Conservation (phyloP, 2,113 vertebrate species). For the Neolamprologus hecqui region DNA sequence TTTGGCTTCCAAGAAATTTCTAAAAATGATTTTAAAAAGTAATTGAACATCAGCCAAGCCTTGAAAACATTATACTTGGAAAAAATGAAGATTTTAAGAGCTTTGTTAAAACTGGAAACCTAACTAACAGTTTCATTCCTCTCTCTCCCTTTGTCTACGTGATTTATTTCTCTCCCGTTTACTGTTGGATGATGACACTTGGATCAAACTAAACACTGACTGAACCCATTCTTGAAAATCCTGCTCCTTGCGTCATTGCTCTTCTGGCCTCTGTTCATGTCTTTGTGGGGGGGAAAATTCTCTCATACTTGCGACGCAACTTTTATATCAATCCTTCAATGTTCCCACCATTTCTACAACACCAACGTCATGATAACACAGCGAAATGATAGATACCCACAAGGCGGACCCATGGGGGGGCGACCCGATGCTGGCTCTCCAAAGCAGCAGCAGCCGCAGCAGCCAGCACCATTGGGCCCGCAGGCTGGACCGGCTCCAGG, state of each 20-base stretch:
- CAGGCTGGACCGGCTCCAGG: slow-evolving; percentile 80
- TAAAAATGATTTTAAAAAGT: background rate
- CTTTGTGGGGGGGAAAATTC: background rate
- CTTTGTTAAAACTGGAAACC: background rate
- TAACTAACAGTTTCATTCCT: slow-evolving; percentile 85
- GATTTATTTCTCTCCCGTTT: slow-evolving; percentile 60
- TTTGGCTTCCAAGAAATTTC: background rate
- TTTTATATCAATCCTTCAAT: background rate
- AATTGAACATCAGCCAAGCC: background rate
- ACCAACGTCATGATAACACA: slow-evolving; percentile 47
- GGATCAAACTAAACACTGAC: slow-evolving; percentile 66
- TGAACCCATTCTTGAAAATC: background rate
- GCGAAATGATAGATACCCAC: slow-evolving; percentile 87
- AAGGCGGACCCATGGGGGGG: slow-evolving; percentile 76
- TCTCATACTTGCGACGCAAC: background rate
- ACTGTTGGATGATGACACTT: slow-evolving; percentile 71
- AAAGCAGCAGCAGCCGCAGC: slow-evolving; percentile 60
- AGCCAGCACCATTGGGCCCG: slow-evolving; percentile 57
- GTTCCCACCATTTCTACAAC: background rate
- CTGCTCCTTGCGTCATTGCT: background rate
- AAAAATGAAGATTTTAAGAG: background rate
- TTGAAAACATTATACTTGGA: background rate
- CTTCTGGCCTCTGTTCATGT: background rate
- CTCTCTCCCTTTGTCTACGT: slow-evolving; percentile 79
- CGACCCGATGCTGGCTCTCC: slow-evolving; percentile 86